Conservation (phyloP, 2,797 vertebrate species). For the Silurus aristotelis region DNA sequence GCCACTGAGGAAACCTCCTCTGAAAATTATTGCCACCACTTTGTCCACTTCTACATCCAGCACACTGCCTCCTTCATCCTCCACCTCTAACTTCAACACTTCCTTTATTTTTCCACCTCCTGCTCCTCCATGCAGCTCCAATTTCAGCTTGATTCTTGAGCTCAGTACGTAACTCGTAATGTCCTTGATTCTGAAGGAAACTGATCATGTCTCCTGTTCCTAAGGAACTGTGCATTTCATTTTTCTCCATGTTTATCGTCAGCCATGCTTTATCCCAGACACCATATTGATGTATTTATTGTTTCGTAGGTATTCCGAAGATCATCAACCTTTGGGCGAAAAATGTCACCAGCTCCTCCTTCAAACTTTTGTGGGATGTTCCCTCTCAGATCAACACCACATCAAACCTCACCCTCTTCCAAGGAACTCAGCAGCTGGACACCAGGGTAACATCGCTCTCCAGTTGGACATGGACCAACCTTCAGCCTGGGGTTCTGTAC, state of each 20-base stretch:
- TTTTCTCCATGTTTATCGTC: not conserved
- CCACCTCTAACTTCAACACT: not conserved
- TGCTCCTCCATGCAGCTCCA: not conserved
- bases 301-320: not conserved
- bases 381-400: not conserved
- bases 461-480: not conserved
- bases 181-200: not conserved
- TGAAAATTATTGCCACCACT: not conserved
- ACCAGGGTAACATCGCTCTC: not conserved
- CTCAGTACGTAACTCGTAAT: constrained; percentile 21
- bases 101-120: not conserved
- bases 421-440: not conserved
- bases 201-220: not conserved
- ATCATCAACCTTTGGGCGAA: constrained; percentile 13
- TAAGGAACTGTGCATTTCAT: not conserved
- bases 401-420: not conserved
- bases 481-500: constrained; percentile 27
- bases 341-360: constrained; percentile 9
- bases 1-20: constrained; percentile 10
- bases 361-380: constrained; percentile 4
- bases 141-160: not conserved
- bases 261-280: not conserved
- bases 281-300: not conserved
- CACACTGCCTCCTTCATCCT: not conserved
- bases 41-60: not conserved